Percentiles rank a stretch among this genome's conserved stretches.
Conservation (phyloP, 2,113 vertebrate genomes). For the Halcyon malimbica region DNA sequence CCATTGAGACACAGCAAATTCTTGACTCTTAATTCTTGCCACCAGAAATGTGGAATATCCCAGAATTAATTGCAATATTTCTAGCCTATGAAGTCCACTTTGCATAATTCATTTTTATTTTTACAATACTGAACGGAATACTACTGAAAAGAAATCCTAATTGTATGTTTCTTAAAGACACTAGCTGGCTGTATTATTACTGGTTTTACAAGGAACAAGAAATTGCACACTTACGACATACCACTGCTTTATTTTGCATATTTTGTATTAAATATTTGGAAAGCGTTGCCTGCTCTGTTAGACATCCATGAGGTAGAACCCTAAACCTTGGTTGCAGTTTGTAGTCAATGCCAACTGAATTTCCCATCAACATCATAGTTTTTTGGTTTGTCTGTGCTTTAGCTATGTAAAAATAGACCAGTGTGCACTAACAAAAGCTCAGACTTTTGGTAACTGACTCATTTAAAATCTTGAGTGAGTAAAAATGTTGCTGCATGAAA, state of each 20-base stretch:
- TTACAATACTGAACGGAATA: neutral
- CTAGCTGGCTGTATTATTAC: neutral
- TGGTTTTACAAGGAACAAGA: neutral
- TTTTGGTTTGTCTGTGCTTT: neutral
- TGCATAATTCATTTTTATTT: neutral
- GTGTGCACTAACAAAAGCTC: neutral
- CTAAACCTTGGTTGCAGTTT: neutral
- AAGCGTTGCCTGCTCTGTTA: neutral
- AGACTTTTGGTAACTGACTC: neutral
- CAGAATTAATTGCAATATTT: conserved; percentile 3
- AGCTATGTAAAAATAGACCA: neutral
- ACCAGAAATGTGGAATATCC: neutral
- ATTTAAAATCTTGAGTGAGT: neutral
- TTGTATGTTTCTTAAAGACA: neutral
- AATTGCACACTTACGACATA: neutral
- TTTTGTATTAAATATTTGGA: conserved; percentile 12
- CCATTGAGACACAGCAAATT: neutral
- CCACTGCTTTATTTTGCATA: neutral
- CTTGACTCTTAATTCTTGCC: neutral
- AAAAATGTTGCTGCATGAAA: neutral
- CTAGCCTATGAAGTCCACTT: neutral
- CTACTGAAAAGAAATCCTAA: conserved; percentile 1
- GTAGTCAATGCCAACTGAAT: neutral
- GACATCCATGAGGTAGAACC: neutral
- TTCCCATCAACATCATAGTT: neutral